phyloP scores from a whole-genome alignment of 1,140 invertebrate genomes.

The Achatina immaculata region DNA sequence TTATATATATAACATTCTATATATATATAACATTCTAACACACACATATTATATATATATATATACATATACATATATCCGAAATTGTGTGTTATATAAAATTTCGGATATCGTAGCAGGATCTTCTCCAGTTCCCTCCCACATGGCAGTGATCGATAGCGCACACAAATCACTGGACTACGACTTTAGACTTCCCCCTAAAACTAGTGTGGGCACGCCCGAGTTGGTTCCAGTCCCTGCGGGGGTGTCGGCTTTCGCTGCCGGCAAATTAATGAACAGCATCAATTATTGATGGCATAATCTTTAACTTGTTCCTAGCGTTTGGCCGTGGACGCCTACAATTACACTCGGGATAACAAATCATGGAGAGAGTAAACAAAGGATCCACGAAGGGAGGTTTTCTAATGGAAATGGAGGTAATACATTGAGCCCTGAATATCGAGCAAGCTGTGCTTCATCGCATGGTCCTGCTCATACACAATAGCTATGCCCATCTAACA shows the following conservation, averaged over 20 bases:
- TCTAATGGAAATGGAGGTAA: not conserved
- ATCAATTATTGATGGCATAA: slow-evolving; percentile 28
- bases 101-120: no score
- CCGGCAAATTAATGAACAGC: slow-evolving; percentile 29
- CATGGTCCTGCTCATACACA: no score
- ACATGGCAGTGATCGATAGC: not conserved
- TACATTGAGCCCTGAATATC: no score
- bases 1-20: no score
- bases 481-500: no score
- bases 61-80: no score
- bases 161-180: not conserved
- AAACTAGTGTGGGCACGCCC: slow-evolving; percentile 2
- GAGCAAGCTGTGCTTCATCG: no score
- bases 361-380: slow-evolving; percentile 8
- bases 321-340: slow-evolving; percentile 5
- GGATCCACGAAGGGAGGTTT: not conserved
- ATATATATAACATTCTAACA: no score
- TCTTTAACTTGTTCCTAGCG: slow-evolving; percentile 20
- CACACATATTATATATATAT: no score
- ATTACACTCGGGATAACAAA: slow-evolving; percentile 8
- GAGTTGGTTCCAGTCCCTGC: slow-evolving; percentile 2
- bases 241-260: slow-evolving; percentile 21
- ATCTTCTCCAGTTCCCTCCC: no score
- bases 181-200: not conserved
- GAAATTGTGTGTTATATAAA: no score